phyloP scores from a whole-genome alignment of 2,113 vertebrate species.

The Pangasianodon gigas region DNA sequence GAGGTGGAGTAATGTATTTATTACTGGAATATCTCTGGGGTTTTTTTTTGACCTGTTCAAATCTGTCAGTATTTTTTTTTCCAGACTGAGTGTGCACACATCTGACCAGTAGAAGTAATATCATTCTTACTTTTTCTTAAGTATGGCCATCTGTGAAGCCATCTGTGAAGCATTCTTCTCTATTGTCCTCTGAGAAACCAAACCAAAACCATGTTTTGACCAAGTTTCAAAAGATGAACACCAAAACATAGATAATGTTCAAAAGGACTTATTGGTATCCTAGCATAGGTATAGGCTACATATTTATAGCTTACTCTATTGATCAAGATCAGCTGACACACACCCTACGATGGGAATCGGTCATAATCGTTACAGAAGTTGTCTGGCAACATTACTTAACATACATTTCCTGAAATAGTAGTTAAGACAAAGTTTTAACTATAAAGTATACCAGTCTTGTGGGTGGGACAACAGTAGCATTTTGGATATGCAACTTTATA shows the following conservation, averaged over 20 bases:
- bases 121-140: not conserved
- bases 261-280: not conserved
- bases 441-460: not conserved
- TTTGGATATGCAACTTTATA: constrained; percentile 26
- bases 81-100: too few relatives aligned
- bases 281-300: not conserved
- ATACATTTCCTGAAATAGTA: not conserved
- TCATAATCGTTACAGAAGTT: not conserved
- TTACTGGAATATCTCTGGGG: not conserved
- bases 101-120: not conserved
- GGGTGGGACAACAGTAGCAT: not conserved
- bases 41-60: not conserved
- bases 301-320: not conserved
- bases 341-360: not conserved
- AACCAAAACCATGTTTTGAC: not conserved
- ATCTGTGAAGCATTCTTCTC: not conserved
- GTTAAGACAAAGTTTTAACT: not conserved
- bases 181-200: not conserved
- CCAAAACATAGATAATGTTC: not conserved
- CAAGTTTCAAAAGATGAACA: not conserved
- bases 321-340: not conserved
- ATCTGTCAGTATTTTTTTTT: not conserved
- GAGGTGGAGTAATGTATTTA: not conserved
- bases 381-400: not conserved
- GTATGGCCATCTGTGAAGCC: not conserved